Percentiles rank a stretch among this genome's conserved stretches.
Conservation (phyloP, 2,888 invertebrate genomes). For the Monoplex corrugatus region DNA sequence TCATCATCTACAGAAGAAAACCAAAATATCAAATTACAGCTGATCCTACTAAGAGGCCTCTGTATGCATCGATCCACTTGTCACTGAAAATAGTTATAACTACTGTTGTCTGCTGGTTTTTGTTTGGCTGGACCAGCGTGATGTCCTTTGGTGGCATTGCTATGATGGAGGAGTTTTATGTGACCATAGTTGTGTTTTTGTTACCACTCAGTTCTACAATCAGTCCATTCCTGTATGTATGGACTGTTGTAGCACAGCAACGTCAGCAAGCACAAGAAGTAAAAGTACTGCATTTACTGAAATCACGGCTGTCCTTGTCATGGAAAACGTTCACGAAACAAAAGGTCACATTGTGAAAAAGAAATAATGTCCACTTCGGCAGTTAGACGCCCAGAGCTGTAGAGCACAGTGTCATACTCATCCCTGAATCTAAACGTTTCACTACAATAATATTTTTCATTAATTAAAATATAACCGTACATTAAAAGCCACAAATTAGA, state of each 20-base stretch:
- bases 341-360: not conserved
- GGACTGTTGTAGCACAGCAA: not conserved
- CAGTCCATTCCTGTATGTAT: not conserved
- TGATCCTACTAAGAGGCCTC: not conserved
- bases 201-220: not conserved
- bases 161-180: not conserved
- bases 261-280: not conserved
- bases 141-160: not conserved
- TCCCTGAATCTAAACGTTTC: no score
- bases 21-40: not conserved
- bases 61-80: not conserved
- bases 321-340: not conserved
- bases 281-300: not conserved
- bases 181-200: not conserved
- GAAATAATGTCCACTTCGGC: no score
- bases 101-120: not conserved
- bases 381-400: no score
- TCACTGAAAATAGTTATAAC: not conserved
- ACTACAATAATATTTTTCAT: not conserved
- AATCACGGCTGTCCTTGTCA: not conserved
- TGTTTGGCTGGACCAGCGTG: not conserved
- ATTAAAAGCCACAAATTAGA: no score
- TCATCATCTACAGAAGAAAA: not conserved
- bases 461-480: not conserved
- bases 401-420: no score